Percentiles rank a stretch among this genome's conserved stretches.
Evolutionary conservation across 1,140 invertebrate genomes (phyloP).

Genomic region (Kradibia gibbosae): DNA sequence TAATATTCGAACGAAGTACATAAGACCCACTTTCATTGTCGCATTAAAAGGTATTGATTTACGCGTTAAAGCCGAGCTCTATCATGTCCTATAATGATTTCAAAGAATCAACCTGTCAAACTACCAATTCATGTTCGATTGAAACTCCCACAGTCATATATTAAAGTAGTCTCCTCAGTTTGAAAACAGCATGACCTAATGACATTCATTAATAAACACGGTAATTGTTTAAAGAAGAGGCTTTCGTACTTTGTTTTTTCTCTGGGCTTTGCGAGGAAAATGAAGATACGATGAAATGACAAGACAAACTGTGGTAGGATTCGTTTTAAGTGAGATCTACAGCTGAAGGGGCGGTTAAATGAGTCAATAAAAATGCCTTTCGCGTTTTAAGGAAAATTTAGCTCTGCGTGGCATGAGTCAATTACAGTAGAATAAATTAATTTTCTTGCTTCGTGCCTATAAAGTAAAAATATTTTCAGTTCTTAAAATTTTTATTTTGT

Average conservation of each 20-base stretch:
- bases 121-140: neutral
- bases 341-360: neutral
- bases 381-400: conserved; percentile 28
- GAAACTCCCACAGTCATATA: neutral
- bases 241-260: neutral
- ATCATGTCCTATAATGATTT: neutral
- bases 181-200: neutral
- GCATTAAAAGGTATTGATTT: neutral
- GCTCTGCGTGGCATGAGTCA: neutral
- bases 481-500: no score
- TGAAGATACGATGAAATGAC: neutral
- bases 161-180: neutral
- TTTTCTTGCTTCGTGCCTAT: neutral
- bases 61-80: neutral
- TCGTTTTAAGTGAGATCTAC: conserved; percentile 36
- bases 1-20: neutral
- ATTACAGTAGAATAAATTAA: neutral
- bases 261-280: neutral
- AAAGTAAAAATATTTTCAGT: no score
- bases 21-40: neutral
- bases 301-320: conserved; percentile 21
- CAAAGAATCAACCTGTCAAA: conserved; percentile 1
- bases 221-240: conserved; percentile 31
- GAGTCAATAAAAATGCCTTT: conserved; percentile 26
- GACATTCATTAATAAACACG: conserved; percentile 39